Evolutionary conservation across 2,888 invertebrate species (phyloP).

Genomic region (Acleris sparsana): DNA sequence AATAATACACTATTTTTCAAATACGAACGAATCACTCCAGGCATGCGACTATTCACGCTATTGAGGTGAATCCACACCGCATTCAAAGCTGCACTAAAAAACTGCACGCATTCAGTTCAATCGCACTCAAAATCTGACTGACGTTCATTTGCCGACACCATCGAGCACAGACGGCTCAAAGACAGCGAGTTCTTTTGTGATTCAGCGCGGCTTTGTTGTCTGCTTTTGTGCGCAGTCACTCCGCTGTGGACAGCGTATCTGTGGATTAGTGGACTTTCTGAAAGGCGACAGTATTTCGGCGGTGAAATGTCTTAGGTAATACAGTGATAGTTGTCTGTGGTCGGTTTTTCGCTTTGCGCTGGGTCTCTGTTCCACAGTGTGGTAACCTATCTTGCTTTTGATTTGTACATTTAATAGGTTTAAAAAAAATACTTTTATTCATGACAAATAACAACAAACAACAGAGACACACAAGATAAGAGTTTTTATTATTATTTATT

Average conservation of each 20-base stretch:
- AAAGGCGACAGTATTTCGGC: not conserved
- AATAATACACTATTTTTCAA: not conserved
- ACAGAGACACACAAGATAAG: too few relatives aligned
- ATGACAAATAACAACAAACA: too few relatives aligned
- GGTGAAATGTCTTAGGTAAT: too few relatives aligned
- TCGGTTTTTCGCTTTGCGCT: too few relatives aligned
- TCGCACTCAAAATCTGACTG: constrained; percentile 1
- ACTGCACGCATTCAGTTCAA: not conserved
- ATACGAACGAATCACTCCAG: not conserved
- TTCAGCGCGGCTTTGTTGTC: constrained; percentile 13
- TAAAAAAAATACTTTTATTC: too few relatives aligned
- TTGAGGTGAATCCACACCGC: constrained; percentile 1
- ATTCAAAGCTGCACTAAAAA: not conserved
- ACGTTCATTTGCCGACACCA: constrained; percentile 28
- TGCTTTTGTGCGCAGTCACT: constrained; percentile 22
- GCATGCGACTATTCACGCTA: not conserved
- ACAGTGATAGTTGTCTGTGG: too few relatives aligned
- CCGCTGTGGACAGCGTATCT: constrained; percentile 24
- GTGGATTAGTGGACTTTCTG: constrained; percentile 3
- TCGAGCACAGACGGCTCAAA: constrained; percentile 30
- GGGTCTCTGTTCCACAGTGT: too few relatives aligned
- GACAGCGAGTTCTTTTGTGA: constrained; percentile 32
- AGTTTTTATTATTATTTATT: too few relatives aligned
- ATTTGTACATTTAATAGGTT: too few relatives aligned
- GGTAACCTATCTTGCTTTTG: too few relatives aligned